These are phyloP conservation scores for Paguma larvata DNA, from an alignment of 2,797 vertebrate genomes.

Conservation along the genomic window DNA sequence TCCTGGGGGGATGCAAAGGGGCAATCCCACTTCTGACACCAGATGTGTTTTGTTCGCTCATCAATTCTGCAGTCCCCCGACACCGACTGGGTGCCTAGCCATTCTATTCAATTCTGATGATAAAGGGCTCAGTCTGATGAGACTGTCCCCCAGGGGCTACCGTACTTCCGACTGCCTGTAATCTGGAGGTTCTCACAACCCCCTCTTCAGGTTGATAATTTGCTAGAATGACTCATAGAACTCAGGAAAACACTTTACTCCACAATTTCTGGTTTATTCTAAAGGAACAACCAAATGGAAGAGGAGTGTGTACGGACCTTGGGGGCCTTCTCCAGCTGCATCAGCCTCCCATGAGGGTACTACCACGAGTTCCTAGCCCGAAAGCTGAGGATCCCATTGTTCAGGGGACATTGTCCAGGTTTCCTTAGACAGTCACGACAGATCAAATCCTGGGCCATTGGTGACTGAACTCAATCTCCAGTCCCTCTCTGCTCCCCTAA, in stretches of 20 bases:
- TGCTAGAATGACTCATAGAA: background rate
- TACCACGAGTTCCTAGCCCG: background rate
- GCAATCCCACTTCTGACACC: background rate
- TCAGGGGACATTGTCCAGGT: background rate
- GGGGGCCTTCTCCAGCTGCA: background rate
- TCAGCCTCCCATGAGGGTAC: background rate
- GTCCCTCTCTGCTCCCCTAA: background rate
- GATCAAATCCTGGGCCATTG: background rate
- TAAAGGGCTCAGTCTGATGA: background rate
- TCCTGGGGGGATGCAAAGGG: background rate
- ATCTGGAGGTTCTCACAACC: background rate
- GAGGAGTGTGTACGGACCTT: fast-evolving
- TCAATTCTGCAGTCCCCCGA: background rate
- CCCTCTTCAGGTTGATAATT: background rate
- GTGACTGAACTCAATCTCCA: background rate
- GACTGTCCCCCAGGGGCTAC: background rate
- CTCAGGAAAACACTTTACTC: background rate
- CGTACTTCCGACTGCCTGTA: background rate
- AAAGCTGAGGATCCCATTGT: background rate
- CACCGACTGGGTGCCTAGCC: background rate
- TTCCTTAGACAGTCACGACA: background rate
- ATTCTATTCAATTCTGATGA: background rate
- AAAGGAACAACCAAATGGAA: background rate
- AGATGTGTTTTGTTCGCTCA: background rate
- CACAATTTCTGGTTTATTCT: background rate